phyloP scores from a whole-genome alignment of 2,888 invertebrate species.

The Timema cristinae region DNA sequence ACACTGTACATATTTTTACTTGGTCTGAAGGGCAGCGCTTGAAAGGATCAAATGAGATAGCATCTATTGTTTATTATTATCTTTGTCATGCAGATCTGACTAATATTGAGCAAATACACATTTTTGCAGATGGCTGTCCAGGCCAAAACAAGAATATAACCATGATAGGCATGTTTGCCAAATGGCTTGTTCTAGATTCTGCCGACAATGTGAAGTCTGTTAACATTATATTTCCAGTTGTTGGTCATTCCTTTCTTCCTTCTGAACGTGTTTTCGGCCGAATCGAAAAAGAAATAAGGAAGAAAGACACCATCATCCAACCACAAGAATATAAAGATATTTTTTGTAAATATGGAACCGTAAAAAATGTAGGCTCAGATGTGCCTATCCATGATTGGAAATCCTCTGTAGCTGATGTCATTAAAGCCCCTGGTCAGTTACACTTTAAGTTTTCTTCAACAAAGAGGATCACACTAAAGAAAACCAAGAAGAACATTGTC shows the following conservation, averaged over 20 bases:
- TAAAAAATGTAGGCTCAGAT: conserved; percentile 30
- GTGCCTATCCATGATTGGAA: conserved; percentile 31
- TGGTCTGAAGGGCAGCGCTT: too few species aligned
- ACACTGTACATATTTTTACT: too few species aligned
- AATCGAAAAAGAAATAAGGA: conserved; percentile 35
- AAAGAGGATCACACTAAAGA: conserved; percentile 29
- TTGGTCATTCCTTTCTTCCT: conserved; percentile 38
- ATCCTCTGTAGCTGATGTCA: conserved; percentile 12
- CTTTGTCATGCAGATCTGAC: too few species aligned
- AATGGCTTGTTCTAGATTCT: conserved; percentile 33
- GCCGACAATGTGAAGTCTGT: conserved; percentile 31
- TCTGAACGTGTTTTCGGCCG: conserved; percentile 37
- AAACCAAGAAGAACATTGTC: conserved; percentile 18
- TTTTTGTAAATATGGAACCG: conserved; percentile 29
- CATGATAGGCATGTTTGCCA: too few species aligned
- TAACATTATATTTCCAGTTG: conserved; percentile 36
- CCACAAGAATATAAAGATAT: conserved; percentile 35
- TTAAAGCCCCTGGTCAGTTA: conserved; percentile 32
- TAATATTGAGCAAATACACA: too few species aligned
- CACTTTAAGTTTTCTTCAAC: conserved; percentile 33
- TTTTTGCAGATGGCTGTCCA: too few species aligned
- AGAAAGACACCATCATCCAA: conserved; percentile 30
- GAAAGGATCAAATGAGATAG: too few species aligned
- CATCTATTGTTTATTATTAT: too few species aligned
- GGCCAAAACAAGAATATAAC: too few species aligned